Conservation (phyloP, 2,888 invertebrate genomes). For the Cheilosia impressa region DNA sequence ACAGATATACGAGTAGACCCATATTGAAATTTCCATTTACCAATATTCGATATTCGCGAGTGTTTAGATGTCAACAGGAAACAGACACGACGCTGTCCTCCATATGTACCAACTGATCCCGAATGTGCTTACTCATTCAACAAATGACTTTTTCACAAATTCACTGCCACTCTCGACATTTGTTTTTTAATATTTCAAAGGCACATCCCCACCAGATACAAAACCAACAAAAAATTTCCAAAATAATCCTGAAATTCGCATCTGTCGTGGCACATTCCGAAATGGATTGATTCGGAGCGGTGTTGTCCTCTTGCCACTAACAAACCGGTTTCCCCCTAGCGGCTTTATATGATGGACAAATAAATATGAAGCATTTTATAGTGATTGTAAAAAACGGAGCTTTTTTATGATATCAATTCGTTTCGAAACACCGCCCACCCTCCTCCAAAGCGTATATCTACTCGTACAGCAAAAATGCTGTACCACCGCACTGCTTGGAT, state of each 20-base stretch:
- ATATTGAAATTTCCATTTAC: slow-evolving; percentile 48
- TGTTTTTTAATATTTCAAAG: slow-evolving; percentile 60
- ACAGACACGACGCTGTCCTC: slow-evolving; percentile 5
- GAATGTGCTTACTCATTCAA: slow-evolving; percentile 63
- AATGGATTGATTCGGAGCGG: slow-evolving; percentile 64
- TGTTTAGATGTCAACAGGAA: slow-evolving; percentile 33
- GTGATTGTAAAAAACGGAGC: slow-evolving; percentile 59
- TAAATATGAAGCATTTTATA: slow-evolving; percentile 70
- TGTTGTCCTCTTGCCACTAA: slow-evolving; percentile 14
- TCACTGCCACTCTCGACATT: slow-evolving; percentile 57
- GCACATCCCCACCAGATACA: background rate
- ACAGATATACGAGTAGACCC: slow-evolving; percentile 8
- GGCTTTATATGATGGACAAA: slow-evolving; percentile 35
- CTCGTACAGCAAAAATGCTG: slow-evolving; percentile 18
- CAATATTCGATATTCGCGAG: slow-evolving; percentile 11
- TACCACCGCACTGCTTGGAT: slow-evolving; percentile 34
- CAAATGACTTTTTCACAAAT: slow-evolving; percentile 62
- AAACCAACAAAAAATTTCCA: slow-evolving; percentile 15
- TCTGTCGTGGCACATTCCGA: slow-evolving; percentile 56
- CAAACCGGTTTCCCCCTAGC: background rate
- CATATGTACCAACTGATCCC: slow-evolving; percentile 27
- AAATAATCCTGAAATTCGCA: slow-evolving; percentile 62
- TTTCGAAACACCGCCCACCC: slow-evolving; percentile 28
- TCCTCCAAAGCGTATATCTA: slow-evolving; percentile 7
- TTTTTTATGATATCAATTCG: slow-evolving; percentile 70